Base-by-base conservation (phyloP, 2,888 invertebrate genomes). In the Hololepta plana region DNA sequence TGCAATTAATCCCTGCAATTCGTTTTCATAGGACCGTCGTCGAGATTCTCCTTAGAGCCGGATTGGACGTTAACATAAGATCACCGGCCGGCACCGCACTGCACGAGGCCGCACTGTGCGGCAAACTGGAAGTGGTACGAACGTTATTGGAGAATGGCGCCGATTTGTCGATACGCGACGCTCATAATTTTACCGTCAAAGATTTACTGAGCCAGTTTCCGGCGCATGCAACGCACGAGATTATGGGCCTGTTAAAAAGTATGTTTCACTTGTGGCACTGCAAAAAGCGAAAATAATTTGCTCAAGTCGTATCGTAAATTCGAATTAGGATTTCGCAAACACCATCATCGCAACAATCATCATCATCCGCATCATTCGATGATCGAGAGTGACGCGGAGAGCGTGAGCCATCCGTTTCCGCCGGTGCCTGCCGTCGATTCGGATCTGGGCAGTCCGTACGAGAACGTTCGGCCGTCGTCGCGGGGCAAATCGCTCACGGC, bases 41-140 rank as follows among this genome's bases (percentile, higher is more conserved):
- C 15, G 72, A 74, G 42, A 70, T 77, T 1, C 60, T 93, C 3
- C 62, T 91, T 25, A 67, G 73, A 7, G 79, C 84, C 10, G 90
- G 90, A 0, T 75, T 90, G 42, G 75, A 82, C 49, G 82, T 90
- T 4, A 90, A 93, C 55, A 66, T 80, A 15, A 62, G 79, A 39
- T 87, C 90, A 8, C 71, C 75, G 32, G 71, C 74, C 15, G 93
- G 93, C 1, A 87, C 87, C 4, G 84, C 91, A 0, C 63, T 95
- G 33, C 93, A 93, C 59, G 90, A 91, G 50, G 91, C 93, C 1
- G 88, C 88, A 0, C 65, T 87, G 12, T 88, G 77, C 51, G 90
- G 90, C 10, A 88, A 90, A 53, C 73, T 80, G 38, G 77, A 82
- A 31, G 87, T 90, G 10, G 88, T 87, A 12, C 64, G 76, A 27